Evolutionary conservation across 2,797 vertebrate species (phyloP).

Genomic region (Aulostomus chinensis): DNA sequence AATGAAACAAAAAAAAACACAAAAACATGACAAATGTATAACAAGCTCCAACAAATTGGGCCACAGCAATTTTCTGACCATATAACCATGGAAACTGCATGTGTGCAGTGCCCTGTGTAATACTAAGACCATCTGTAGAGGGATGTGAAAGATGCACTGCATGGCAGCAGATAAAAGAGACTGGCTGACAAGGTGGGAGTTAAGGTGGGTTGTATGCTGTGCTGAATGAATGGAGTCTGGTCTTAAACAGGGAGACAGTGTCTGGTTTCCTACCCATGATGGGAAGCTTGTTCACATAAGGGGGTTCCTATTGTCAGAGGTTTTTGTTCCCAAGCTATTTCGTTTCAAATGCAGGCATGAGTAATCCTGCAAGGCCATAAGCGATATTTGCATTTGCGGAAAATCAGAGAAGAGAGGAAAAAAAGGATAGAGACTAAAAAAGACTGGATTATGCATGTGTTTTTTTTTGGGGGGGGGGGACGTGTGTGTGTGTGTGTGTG

Average conservation of each 20-base stretch:
- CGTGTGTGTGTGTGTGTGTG: too few relatives aligned
- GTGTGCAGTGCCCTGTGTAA: slow-evolving; percentile 31
- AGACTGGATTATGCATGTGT: slow-evolving; percentile 21
- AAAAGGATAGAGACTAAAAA: background rate
- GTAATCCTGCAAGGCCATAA: slow-evolving; percentile 39
- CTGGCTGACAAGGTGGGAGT: slow-evolving; percentile 65
- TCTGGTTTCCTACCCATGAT: slow-evolving; percentile 37
- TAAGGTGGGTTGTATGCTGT: slow-evolving; percentile 50
- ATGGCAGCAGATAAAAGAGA: slow-evolving; percentile 64
- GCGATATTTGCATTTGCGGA: slow-evolving; percentile 40
- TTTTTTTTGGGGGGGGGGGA: slow-evolving; percentile 32
- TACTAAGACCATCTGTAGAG: slow-evolving; percentile 45
- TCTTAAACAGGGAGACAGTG: slow-evolving; percentile 53
- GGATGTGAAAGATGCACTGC: slow-evolving; percentile 44
- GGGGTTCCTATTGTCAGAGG: slow-evolving; percentile 31
- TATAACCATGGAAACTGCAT: slow-evolving; percentile 53
- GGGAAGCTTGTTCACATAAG: slow-evolving; percentile 31
- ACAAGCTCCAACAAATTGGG: slow-evolving; percentile 26
- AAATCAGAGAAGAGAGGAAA: slow-evolving; percentile 1
- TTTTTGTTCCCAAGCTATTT: slow-evolving; percentile 27
- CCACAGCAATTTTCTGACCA: slow-evolving; percentile 28
- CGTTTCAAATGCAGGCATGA: slow-evolving; percentile 8
- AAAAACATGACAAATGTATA: slow-evolving; percentile 25
- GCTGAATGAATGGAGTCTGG: slow-evolving; percentile 59
- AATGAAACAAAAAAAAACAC: too few relatives aligned